A percentile compares a stretch with the other conserved stretches of the same genome.
Conservation (phyloP, 1,140 invertebrate genomes). For the Euwallacea similis region DNA sequence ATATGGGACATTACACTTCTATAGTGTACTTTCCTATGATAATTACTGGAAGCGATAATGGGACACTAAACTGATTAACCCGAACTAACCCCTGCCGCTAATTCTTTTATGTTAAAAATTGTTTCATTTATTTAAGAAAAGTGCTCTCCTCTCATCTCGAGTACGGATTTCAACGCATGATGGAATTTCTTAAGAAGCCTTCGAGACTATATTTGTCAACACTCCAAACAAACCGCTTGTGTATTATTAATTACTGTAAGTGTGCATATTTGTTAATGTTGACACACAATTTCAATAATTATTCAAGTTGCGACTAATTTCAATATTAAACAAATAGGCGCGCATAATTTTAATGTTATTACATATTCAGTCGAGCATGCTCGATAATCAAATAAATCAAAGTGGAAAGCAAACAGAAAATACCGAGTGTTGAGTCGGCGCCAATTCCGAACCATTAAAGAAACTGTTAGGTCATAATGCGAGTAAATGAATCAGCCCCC, state of each 20-base stretch:
- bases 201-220: not conserved
- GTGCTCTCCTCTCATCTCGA: no score
- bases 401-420: slow-evolving; percentile 21
- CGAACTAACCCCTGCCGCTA: no score
- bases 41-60: no score
- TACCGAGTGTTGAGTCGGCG: slow-evolving; percentile 10
- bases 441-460: slow-evolving; percentile 19
- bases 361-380: slow-evolving; percentile 5
- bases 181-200: no score
- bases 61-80: no score
- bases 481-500: not conserved
- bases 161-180: no score
- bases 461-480: slow-evolving; percentile 8
- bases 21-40: no score
- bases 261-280: slow-evolving; percentile 12
- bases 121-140: no score
- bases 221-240: not conserved
- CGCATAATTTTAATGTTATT: slow-evolving; percentile 13
- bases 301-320: slow-evolving; percentile 8
- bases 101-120: no score
- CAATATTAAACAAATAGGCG: slow-evolving; percentile 11
- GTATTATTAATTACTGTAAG: slow-evolving; percentile 11
- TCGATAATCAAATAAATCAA: slow-evolving; percentile 28
- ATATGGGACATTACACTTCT: no score
- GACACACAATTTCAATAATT: slow-evolving; percentile 11